Base-by-base conservation (phyloP, 2,797 vertebrate genomes). In the Hippoglossus hippoglossus region DNA sequence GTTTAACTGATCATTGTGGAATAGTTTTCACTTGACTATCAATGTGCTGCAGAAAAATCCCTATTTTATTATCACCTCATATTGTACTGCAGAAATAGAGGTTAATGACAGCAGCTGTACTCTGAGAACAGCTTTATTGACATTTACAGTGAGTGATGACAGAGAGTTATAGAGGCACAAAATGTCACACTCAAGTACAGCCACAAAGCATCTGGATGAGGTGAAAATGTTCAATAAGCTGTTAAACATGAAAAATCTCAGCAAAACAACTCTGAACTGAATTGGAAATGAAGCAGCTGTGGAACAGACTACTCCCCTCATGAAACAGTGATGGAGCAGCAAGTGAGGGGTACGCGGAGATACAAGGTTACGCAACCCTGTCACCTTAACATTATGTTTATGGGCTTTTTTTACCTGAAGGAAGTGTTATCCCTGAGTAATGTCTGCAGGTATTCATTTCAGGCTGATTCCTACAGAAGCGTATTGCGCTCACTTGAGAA, bases 1-100 rank as follows among this genome's bases (percentile, higher is more conserved):
- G 16, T 58, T 54, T 73, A 12, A 56, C 65, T 25, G 31, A 58
- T 47, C 7, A 52, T 16, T 28, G 19, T 56, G 53, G 21, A 39
- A 8, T 12, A 41, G 12, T 41, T 58, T 41, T 41, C 21, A 24
- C 21, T 58, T 24, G 4, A 34, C 10, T 31, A 44, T 6, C 41
- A 13, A 12, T 22, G n/a, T 36, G 55, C 19, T 36, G 5, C 19
- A 56, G 28, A 55, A n/a, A 7, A 13, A 34, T 56, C 3, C 34
- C 12, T 18, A 10, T 10, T 41, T 39, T 16, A 24, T 7, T 18
- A 24, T 21, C 36, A 39, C 36, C 36, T 39, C 36, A 13, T 39
- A 39, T 39, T 39, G 36, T 31, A 15, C 31, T 22, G 22, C 31
- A 57, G 25, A 16, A 6, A 39, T 39, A 39, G 36, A 39, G 12